Conservation (phyloP, 2,113 vertebrate genomes). For the Cariama cristata region DNA sequence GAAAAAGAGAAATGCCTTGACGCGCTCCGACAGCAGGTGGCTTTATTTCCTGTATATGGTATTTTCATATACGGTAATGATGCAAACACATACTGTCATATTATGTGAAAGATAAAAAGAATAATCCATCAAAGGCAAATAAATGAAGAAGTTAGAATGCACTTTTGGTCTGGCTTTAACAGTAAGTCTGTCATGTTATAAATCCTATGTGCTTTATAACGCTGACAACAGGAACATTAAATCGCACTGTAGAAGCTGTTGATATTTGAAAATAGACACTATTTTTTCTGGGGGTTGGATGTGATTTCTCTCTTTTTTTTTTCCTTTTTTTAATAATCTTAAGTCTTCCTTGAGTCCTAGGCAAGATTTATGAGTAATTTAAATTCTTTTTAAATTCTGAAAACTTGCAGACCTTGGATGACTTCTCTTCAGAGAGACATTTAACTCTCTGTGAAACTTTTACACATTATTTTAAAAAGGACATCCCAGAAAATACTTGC, state of each 20-base stretch:
- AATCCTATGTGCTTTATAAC: neutral
- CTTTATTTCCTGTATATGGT: neutral
- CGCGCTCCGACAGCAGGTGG: constrained; percentile 87
- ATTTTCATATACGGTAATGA: neutral
- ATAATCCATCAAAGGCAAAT: no score
- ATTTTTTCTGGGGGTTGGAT: neutral
- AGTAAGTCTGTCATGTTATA: neutral
- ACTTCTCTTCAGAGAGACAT: neutral
- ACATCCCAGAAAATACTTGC: neutral
- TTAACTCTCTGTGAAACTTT: neutral
- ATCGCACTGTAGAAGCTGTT: neutral
- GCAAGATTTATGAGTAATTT: neutral
- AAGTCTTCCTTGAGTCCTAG: neutral
- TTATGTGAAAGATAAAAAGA: neutral
- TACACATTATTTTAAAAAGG: neutral
- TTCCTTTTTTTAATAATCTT: neutral
- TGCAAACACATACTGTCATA: rapidly evolving
- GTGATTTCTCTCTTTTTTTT: neutral
- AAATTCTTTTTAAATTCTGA: neutral
- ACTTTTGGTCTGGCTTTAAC: neutral
- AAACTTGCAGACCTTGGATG: neutral
- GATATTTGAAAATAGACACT: neutral
- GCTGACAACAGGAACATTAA: neutral
- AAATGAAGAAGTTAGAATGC: neutral
- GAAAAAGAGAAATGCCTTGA: constrained; percentile 78